Evolutionary conservation across 2,113 vertebrate genomes (phyloP).

Genomic region (Grus americana): DNA sequence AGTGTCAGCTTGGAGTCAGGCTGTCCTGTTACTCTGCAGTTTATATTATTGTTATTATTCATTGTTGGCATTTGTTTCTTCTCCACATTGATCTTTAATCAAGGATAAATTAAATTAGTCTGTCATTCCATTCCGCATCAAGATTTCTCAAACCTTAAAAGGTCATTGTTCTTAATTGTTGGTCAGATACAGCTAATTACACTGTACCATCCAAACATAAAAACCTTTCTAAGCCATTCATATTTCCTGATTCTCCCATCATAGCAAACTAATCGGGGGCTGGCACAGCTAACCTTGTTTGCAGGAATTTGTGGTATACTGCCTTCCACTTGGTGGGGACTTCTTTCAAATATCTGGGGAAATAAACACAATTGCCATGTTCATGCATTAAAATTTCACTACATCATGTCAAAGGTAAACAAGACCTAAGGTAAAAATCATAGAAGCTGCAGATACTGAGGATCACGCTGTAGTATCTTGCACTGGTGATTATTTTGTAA

Average conservation of each 20-base stretch:
- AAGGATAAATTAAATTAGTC: background rate
- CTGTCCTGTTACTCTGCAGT: background rate
- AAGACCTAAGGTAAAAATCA: background rate
- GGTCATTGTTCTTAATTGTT: background rate
- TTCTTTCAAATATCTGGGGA: background rate
- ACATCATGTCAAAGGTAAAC: background rate
- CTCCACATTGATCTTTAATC: background rate
- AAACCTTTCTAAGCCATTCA: background rate
- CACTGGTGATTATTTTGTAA: background rate
- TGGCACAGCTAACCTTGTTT: background rate
- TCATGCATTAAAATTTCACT: background rate
- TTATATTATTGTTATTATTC: background rate
- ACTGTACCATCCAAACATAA: background rate
- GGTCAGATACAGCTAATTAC: background rate
- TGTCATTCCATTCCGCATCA: background rate
- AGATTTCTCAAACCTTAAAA: background rate
- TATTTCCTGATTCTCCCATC: background rate
- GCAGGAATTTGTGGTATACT: background rate
- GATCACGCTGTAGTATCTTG: background rate
- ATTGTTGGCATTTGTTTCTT: background rate
- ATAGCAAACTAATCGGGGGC: background rate
- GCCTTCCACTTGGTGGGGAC: background rate
- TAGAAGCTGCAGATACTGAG: background rate
- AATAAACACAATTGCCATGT: background rate
- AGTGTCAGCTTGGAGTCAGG: background rate